A percentile compares a stretch with the other conserved stretches of the same genome.
These are phyloP conservation scores for Piscicola geometra DNA, from an alignment of 2,888 invertebrate species.

Conservation along the genomic window DNA sequence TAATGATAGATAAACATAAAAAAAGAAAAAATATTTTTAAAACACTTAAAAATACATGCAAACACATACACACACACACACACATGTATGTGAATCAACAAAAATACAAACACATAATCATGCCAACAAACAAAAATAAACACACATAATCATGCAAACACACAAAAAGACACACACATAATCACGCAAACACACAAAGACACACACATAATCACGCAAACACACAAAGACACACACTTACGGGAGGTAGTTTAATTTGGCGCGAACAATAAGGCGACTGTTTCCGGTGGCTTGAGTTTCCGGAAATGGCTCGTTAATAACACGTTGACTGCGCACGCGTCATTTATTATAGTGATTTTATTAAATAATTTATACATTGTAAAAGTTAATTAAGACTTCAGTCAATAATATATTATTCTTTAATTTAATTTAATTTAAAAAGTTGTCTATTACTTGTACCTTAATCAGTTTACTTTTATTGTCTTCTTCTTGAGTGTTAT, in stretches of 20 bases:
- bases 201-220: not conserved
- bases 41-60: not conserved
- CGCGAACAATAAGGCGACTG: constrained; percentile 12
- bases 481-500: no score
- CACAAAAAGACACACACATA: not conserved
- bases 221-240: not conserved
- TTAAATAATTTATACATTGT: no score
- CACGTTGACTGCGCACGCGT: constrained; percentile 29
- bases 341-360: no score
- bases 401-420: no score
- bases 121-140: not conserved
- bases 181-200: not conserved
- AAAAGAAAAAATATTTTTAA: not conserved
- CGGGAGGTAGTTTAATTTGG: constrained; percentile 13
- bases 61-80: not conserved
- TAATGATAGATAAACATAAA: not conserved
- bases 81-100: not conserved
- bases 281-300: constrained; percentile 27
- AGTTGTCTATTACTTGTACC: no score
- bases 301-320: constrained; percentile 34
- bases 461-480: no score
- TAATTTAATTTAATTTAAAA: no score
- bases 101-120: not conserved
- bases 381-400: no score
- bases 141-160: not conserved